Evolutionary conservation across 2,888 invertebrate genomes (phyloP).

Genomic region (Allophyes oxyacanthae): DNA sequence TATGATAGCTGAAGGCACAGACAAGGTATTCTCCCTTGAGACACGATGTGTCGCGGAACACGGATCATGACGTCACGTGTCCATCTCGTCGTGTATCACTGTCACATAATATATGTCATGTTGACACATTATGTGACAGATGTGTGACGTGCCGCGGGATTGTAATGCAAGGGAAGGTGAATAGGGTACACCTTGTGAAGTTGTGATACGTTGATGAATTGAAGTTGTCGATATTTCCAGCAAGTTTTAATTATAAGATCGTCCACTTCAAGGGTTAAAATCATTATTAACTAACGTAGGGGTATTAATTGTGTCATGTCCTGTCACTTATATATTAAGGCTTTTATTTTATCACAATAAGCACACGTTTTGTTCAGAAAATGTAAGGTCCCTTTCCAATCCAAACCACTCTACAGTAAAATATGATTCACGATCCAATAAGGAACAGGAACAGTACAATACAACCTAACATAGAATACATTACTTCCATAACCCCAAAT

Average conservation of each 20-base stretch:
- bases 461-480: slow-evolving; percentile 1
- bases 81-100: neutral
- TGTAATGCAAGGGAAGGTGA: too few species aligned
- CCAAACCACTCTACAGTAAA: neutral
- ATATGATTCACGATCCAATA: slow-evolving; percentile 9
- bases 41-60: neutral
- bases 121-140: neutral
- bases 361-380: too few species aligned
- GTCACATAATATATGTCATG: neutral
- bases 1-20: too few species aligned
- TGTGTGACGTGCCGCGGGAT: neutral
- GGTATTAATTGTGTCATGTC: too few species aligned
- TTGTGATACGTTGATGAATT: too few species aligned
- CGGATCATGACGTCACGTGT: neutral
- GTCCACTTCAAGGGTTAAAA: too few species aligned
- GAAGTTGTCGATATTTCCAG: too few species aligned
- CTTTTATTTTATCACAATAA: too few species aligned
- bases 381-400: neutral
- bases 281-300: too few species aligned
- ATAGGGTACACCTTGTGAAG: too few species aligned
- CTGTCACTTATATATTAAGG: too few species aligned
- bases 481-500: slow-evolving; percentile 7
- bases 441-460: neutral
- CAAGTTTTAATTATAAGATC: too few species aligned
- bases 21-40: neutral